phyloP scores from a whole-genome alignment of 1,140 invertebrate species.

The Lepidurus packardi region DNA sequence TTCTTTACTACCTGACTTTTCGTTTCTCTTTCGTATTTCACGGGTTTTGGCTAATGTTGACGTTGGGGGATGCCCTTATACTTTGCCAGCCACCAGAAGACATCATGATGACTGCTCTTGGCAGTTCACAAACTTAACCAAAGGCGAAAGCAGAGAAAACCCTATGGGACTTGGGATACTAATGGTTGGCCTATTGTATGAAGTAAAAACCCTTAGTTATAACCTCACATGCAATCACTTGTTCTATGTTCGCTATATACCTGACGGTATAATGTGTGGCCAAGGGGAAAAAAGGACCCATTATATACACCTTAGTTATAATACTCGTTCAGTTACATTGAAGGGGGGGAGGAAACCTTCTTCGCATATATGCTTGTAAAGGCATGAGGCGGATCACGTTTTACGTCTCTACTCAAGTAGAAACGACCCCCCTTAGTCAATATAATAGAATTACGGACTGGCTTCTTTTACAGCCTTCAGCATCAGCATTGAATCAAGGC shows the following conservation, averaged over 20 bases:
- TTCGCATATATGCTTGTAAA: background rate
- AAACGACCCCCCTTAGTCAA: background rate
- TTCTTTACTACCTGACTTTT: slow-evolving; percentile 4
- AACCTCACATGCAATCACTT: slow-evolving; percentile 11
- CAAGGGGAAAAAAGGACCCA: background rate
- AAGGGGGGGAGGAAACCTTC: background rate
- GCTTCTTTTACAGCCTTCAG: background rate
- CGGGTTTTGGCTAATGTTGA: background rate
- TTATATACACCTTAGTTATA: background rate
- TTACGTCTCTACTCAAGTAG: slow-evolving; percentile 15
- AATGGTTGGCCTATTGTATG: slow-evolving; percentile 4
- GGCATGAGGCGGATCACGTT: background rate
- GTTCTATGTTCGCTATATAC: slow-evolving; percentile 11
- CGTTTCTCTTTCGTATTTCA: background rate
- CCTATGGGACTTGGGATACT: background rate
- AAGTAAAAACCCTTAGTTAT: slow-evolving; percentile 10
- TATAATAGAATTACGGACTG: background rate
- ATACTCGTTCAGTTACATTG: background rate
- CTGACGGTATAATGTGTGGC: slow-evolving; percentile 18
- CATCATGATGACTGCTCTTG: slow-evolving; percentile 21
- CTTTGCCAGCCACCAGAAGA: slow-evolving; percentile 6
- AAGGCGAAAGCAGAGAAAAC: slow-evolving; percentile 16
- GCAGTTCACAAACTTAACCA: background rate
- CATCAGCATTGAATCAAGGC: background rate
- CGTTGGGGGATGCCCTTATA: background rate